Conservation (phyloP, 2,113 vertebrate genomes). For the Ictalurus furcatus region DNA sequence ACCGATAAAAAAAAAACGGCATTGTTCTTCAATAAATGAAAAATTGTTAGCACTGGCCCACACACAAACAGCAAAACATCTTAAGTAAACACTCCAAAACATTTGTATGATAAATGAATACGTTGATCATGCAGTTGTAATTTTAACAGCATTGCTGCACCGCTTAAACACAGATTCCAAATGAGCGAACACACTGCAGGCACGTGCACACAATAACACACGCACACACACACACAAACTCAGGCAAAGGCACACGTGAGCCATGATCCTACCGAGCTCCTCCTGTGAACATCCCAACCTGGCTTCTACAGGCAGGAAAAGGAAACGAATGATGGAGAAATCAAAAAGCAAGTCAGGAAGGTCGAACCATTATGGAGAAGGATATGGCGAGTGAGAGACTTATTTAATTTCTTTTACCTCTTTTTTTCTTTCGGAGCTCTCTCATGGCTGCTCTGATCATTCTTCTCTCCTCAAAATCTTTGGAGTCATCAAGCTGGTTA, state of each 20-base stretch:
- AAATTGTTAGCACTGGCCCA: not conserved
- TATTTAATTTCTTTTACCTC: slow-evolving; percentile 73
- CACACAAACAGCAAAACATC: not conserved
- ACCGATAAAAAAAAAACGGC: not conserved
- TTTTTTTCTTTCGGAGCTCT: slow-evolving; percentile 90
- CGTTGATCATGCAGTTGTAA: not conserved
- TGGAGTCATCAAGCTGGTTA: slow-evolving; percentile 84
- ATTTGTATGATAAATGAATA: not conserved
- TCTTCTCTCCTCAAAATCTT: slow-evolving; percentile 90
- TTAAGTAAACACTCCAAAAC: not conserved
- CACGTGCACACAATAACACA: slow-evolving; percentile 58
- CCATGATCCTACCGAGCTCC: slow-evolving; percentile 70
- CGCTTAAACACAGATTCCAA: not conserved
- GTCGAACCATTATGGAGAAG: not conserved
- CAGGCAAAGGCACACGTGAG: slow-evolving; percentile 60
- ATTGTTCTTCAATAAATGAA: not conserved
- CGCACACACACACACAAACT: slow-evolving; percentile 55
- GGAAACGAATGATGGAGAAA: not conserved
- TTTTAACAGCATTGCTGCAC: not conserved
- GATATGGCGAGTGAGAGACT: not conserved
- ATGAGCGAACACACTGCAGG: slow-evolving; percentile 19
- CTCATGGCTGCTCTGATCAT: slow-evolving; percentile 91
- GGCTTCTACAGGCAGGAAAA: slow-evolving; percentile 67
- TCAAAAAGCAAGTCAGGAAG: not conserved
- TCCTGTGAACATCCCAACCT: slow-evolving; percentile 74